Percentiles rank a stretch among this genome's conserved stretches.
These are phyloP conservation scores for Athalia rosae DNA, from an alignment of 2,888 invertebrate genomes.

Conservation along the genomic window DNA sequence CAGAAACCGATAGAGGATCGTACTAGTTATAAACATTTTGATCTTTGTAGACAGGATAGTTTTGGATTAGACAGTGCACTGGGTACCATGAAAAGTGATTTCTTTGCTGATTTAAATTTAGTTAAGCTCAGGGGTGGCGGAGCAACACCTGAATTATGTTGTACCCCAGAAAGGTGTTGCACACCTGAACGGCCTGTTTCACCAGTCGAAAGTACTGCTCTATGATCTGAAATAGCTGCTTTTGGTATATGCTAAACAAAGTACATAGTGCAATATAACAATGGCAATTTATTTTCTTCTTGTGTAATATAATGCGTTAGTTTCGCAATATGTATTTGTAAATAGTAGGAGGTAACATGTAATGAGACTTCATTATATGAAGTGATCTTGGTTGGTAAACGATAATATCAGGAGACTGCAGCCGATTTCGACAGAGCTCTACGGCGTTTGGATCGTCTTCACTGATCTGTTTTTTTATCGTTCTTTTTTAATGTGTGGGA, in stretches of 20 bases:
- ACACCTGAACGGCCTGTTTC: slow-evolving; percentile 63
- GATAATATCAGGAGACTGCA: background rate
- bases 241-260: background rate
- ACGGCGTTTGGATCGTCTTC: too few species aligned
- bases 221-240: slow-evolving; percentile 55
- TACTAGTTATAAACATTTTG: slow-evolving; percentile 58
- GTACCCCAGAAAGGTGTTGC: slow-evolving; percentile 64
- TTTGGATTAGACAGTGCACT: slow-evolving; percentile 70
- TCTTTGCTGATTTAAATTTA: slow-evolving; percentile 69
- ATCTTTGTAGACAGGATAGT: slow-evolving; percentile 67
- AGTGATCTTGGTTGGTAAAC: background rate
- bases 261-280: background rate
- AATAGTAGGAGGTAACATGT: background rate
- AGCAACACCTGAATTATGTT: slow-evolving; percentile 63
- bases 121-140: slow-evolving; percentile 64
- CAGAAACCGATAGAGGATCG: slow-evolving; percentile 49
- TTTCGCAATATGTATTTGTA: background rate
- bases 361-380: slow-evolving; percentile 24
- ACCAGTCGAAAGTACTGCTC: slow-evolving; percentile 70
- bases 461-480: background rate
- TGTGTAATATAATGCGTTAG: background rate
- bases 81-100: slow-evolving; percentile 71
- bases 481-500: background rate
- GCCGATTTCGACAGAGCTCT: background rate
- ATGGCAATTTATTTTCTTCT: background rate